phyloP scores from a whole-genome alignment of 2,888 invertebrate species.

The Urechis unicinctus region DNA sequence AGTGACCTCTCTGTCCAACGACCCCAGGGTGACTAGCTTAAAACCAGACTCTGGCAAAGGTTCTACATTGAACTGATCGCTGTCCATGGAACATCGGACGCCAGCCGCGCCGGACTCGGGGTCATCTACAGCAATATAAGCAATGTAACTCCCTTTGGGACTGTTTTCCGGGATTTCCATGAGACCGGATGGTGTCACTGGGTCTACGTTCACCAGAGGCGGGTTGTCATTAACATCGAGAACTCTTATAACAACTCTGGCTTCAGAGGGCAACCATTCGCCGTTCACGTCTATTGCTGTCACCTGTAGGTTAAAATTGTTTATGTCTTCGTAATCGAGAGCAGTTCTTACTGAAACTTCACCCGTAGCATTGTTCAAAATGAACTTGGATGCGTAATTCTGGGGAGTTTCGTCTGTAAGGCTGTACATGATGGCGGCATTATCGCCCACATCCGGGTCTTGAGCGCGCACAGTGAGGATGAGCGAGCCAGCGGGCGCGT shows the following conservation, averaged over 20 bases:
- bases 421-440: not conserved
- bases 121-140: not conserved
- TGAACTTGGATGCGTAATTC: not conserved
- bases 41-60: not conserved
- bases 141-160: not conserved
- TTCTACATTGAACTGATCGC: not conserved
- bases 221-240: slow-evolving; percentile 1
- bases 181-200: not conserved
- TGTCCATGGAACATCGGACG: not conserved
- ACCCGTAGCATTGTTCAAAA: not conserved
- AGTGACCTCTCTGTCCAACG: slow-evolving; percentile 1
- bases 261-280: not conserved
- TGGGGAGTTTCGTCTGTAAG: not conserved
- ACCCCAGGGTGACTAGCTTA: not conserved
- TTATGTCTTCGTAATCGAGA: not conserved
- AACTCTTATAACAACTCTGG: not conserved
- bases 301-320: not conserved
- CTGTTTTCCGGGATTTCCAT: not conserved
- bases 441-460: not conserved
- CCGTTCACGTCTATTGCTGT: not conserved
- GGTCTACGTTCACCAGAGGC: not conserved
- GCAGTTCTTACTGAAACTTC: not conserved
- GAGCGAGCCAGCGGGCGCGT: not conserved
- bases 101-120: not conserved
- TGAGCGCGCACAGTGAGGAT: not conserved